phyloP scores from a whole-genome alignment of 2,113 vertebrate species.

The Callionymus lyra region DNA sequence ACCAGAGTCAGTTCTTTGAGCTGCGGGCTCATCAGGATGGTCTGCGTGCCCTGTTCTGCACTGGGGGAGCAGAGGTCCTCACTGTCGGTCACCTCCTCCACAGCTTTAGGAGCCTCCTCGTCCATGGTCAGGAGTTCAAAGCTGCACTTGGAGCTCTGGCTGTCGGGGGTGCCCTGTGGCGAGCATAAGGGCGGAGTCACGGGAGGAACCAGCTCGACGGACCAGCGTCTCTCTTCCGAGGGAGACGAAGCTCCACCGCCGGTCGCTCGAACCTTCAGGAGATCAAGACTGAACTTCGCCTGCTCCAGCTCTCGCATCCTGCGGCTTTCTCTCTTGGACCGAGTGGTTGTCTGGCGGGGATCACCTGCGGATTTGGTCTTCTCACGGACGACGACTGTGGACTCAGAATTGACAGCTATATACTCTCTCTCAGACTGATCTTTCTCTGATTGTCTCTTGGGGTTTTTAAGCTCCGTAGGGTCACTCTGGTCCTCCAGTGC shows the following conservation, averaged over 20 bases:
- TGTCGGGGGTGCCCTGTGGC: conserved; percentile 82
- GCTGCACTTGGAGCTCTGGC: conserved; percentile 87
- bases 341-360: conserved; percentile 81
- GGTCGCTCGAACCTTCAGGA: conserved; percentile 87
- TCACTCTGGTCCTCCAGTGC: conserved; percentile 70
- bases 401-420: conserved; percentile 3
- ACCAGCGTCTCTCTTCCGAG: conserved; percentile 81
- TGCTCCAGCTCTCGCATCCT: conserved; percentile 94
- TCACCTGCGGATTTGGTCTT: conserved; percentile 76
- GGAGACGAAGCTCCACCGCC: conserved; percentile 69
- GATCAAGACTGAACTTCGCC: conserved; percentile 90
- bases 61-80: conserved; percentile 48
- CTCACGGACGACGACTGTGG: conserved; percentile 68
- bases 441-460: conserved; percentile 55
- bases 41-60: conserved; percentile 19
- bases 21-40: conserved; percentile 28
- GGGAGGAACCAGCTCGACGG: conserved; percentile 63
- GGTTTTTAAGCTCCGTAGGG: conserved; percentile 67
- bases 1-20: conserved; percentile 5
- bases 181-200: conserved; percentile 66
- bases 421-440: conserved; percentile 24
- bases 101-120: conserved; percentile 67
- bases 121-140: conserved; percentile 81
- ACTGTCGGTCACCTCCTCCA: conserved; percentile 54
- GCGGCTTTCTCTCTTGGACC: conserved; percentile 89